phyloP scores from a whole-genome alignment of 2,888 invertebrate species.

The Dugesia japonica region DNA sequence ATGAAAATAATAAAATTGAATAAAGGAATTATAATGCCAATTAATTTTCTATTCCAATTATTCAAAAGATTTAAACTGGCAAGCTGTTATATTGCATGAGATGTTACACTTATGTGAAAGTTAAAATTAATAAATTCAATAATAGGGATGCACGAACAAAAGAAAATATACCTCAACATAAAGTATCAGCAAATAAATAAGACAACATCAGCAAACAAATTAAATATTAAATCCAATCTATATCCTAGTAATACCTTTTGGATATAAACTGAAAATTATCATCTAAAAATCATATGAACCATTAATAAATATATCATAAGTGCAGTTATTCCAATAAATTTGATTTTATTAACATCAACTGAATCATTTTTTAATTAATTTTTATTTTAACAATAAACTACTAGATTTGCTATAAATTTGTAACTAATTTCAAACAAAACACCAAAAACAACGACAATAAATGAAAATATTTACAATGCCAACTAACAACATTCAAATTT shows the following conservation, averaged over 20 bases:
- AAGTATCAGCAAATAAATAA: background rate
- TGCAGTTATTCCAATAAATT: no score
- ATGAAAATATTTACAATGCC: no score
- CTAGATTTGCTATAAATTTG: no score
- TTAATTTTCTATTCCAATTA: background rate
- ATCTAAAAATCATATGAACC: conserved; percentile 5
- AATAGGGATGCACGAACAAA: conserved; percentile 16
- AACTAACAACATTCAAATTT: no score
- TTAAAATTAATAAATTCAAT: background rate
- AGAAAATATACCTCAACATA: background rate
- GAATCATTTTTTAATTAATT: no score
- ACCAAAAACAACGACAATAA: no score
- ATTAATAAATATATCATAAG: conserved; percentile 17
- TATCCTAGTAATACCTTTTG: conserved; percentile 11
- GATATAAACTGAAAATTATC: conserved; percentile 3
- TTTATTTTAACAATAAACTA: no score
- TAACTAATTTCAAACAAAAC: no score
- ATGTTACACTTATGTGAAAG: background rate
- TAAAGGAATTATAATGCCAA: no score
- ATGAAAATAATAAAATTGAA: no score
- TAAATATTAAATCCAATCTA: background rate
- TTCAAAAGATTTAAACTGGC: background rate
- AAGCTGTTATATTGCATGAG: conserved; percentile 16
- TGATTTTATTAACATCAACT: no score
- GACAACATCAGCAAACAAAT: background rate